phyloP scores from a whole-genome alignment of 1,140 invertebrate species.

The Anastrepha obliqua region DNA sequence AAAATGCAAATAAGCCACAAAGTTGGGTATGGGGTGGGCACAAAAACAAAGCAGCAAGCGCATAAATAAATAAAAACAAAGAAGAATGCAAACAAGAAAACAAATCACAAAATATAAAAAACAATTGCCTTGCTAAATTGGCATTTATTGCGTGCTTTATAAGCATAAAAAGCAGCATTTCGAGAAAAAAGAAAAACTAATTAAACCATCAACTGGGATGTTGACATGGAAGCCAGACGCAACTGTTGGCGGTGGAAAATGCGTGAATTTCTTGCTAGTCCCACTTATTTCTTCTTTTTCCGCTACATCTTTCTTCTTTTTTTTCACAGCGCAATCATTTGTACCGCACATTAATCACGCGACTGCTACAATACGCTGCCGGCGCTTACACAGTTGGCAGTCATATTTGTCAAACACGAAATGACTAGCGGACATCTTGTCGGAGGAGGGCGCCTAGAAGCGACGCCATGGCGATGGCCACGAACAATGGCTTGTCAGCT shows the following conservation, averaged over 20 bases:
- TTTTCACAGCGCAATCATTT: background rate
- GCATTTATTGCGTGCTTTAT: background rate
- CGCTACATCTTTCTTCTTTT: background rate
- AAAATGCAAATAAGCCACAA: slow-evolving; percentile 9
- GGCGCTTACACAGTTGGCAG: slow-evolving; percentile 12
- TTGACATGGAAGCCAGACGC: background rate
- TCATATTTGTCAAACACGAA: slow-evolving; percentile 22
- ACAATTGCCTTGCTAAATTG: background rate
- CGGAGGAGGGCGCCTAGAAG: background rate
- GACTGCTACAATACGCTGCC: background rate
- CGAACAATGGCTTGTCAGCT: no score
- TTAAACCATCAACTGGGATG: slow-evolving; percentile 20
- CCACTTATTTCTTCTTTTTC: background rate
- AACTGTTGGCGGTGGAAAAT: background rate
- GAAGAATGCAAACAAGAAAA: background rate
- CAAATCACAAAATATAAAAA: background rate
- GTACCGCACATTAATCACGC: slow-evolving; percentile 9
- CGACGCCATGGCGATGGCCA: no score
- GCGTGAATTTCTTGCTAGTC: background rate
- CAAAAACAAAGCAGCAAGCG: background rate
- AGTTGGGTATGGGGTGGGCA: background rate
- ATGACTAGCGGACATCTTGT: slow-evolving; percentile 37
- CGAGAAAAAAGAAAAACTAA: background rate
- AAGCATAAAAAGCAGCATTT: background rate
- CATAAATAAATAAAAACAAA: background rate